Evolutionary conservation across 30 jellyfish, hydroid and myxozoan genomes (phyloP), one percentile per base, ranked within the genome.

Genomic region (Hydractinia echinata): DNA sequence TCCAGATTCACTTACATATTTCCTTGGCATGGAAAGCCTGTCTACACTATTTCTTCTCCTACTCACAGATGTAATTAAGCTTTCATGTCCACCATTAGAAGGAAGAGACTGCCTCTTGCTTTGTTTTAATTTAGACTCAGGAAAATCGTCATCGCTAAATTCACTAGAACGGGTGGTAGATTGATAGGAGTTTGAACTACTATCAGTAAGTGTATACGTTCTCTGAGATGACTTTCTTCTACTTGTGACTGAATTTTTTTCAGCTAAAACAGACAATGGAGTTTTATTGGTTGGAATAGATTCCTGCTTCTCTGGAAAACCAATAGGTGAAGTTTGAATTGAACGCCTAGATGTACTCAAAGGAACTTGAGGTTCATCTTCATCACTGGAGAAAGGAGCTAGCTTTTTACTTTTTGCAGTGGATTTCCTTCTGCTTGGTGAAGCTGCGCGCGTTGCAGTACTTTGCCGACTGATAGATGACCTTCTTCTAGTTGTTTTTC

Each of bases 371-470:
- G 66, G 86, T n/a, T 89, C 95, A 21, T 89, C 95, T 68, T 84
- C 97, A 14, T 83, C 97, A 67, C 94, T 89, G 21, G 97, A 89
- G 56, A 84, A 84, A 39, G 86, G 92, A 21, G 95, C 87, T 8
- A 89, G 73, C 76, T 89, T 89, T 77, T 77, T 66, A 54, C 55
- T 15, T 54, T 71, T 13, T 10, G 60, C 18, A 6, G 74, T 13
- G 19, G 74, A 64, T 64, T 13, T 64, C 39, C 74, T 64, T 51
- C 74, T 64, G 74, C 74, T 64, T 44, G n/a, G 19, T 9, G 74
- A 64, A n/a, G 52, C 51, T 13, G 52, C 8, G 52, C 74, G 19
- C 74, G 74, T 64, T 7, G 69, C 19, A 16, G 69, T 11, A 16
- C 51, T n/a, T 30, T 19, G 9, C 15, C 55, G 15, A n/a, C 55